Conservation (phyloP, 2,888 invertebrate genomes). For the Andrena praecox region DNA sequence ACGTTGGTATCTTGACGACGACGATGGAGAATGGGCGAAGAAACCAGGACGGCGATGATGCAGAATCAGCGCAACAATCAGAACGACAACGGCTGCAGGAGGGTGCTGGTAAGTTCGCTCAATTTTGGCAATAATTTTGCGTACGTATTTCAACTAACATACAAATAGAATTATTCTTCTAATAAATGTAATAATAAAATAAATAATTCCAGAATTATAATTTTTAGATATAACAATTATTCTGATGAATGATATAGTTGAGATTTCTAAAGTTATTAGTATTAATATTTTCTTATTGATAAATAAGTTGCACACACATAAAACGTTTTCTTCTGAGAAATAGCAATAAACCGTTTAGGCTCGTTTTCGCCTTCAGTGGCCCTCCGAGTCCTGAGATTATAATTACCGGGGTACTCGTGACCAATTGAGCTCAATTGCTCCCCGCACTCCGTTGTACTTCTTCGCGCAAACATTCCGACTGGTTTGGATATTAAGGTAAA, state of each 20-base stretch:
- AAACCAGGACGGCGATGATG: no score
- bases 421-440: constrained; percentile 67
- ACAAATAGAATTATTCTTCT: no score
- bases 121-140: background rate
- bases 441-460: constrained; percentile 66
- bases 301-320: constrained; percentile 88
- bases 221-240: no score
- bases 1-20: constrained; percentile 9
- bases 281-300: no score
- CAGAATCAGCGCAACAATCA: no score
- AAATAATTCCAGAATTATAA: no score
- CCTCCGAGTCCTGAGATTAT: constrained; percentile 65
- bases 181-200: no score
- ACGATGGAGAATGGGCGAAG: no score
- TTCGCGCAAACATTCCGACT: background rate
- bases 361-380: constrained; percentile 64
- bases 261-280: no score
- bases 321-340: constrained; percentile 79
- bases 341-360: constrained; percentile 75
- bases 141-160: constrained; percentile 39
- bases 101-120: constrained; percentile 33
- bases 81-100: background rate
- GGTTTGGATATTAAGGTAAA: background rate
- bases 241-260: no score
- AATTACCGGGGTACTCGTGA: constrained; percentile 46